Conservation (phyloP, 2,113 vertebrate genomes). For the Rhabdornis inornatus region DNA sequence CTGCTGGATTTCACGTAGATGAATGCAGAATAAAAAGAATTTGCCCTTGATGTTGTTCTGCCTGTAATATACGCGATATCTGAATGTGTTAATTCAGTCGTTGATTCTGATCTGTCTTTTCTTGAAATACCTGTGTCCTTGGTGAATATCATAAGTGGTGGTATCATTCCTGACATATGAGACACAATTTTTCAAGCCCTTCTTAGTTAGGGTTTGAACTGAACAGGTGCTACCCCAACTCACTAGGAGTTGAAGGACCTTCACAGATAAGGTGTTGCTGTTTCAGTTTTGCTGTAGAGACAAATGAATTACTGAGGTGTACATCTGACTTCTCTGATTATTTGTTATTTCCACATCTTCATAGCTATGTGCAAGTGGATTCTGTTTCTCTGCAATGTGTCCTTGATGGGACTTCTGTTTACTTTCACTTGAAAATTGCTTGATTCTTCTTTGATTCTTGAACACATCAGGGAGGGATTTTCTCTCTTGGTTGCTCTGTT, state of each 20-base stretch:
- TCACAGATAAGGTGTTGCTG: constrained; percentile 35
- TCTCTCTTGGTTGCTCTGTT: constrained; percentile 2
- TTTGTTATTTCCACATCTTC: background rate
- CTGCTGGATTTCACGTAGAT: background rate
- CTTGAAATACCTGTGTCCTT: constrained; percentile 45
- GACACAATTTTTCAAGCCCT: constrained; percentile 19
- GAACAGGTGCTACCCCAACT: constrained; percentile 50
- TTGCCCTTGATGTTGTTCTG: constrained; percentile 28
- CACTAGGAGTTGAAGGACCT: constrained; percentile 44
- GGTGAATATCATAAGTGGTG: background rate
- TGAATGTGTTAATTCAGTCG: background rate
- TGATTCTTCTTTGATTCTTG: background rate
- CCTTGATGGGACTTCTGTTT: background rate
- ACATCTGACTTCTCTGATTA: background rate
- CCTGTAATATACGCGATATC: background rate
- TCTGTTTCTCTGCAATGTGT: background rate
- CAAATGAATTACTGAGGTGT: background rate
- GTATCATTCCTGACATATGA: background rate
- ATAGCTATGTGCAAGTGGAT: background rate
- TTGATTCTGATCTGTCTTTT: constrained; percentile 10
- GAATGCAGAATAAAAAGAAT: constrained; percentile 26
- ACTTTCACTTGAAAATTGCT: constrained; percentile 4
- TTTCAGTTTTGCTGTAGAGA: constrained; percentile 41
- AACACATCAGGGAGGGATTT: constrained; percentile 3
- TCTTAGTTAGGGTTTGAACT: background rate